Evolutionary conservation across 2,888 invertebrate species (phyloP), one percentile per base, ranked within the genome.

Genomic region (Melikaiella ostensackeni): DNA sequence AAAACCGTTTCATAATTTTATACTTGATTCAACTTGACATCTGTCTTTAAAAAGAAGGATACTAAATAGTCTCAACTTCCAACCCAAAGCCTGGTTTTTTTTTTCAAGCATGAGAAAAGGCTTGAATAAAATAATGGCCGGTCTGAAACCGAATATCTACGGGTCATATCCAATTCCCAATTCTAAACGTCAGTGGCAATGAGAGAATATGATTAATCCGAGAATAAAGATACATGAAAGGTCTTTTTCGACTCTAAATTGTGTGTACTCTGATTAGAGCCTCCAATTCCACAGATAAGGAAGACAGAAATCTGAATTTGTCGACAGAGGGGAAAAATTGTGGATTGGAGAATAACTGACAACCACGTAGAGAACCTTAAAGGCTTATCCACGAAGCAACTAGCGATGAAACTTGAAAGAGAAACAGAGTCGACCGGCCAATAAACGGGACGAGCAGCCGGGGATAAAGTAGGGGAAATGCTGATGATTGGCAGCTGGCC

Each of bases 401-500:
- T 24, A 57, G 24, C 24, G 9, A 57, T 24, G 3, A 21, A 57
- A 21, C 57, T 77, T 77, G 77, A 75, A 64, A 74, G 75, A 61
- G 77, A 79, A 76, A 66, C 66, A 73, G 66, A 74, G 78, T 75
- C 64, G 78, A 21, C 30, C 61, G 75, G 42, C 76, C 61, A 75
- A 76, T 75, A 77, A 78, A 75, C 66, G 74, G 77, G 76, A 80
- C 81, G 75, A 66, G 70, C 75, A 63, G 74, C 19, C 50, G 75
- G 63, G 77, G 76, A 78, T 77, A 78, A 79, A 78, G 78, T 77
- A 81, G 78, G 75, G 75, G 55, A 1, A 64, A 61, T 46, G 46
- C 66, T 35, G 61, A 70, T 77, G 79, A 82, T 82, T 82, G 82
- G 82, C 77, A 75, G 75, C 46, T 50, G 33, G 76, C 50, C 42